These are phyloP conservation scores for Myzus persicae DNA, from an alignment of 1,140 invertebrate genomes.

Conservation along the genomic window DNA sequence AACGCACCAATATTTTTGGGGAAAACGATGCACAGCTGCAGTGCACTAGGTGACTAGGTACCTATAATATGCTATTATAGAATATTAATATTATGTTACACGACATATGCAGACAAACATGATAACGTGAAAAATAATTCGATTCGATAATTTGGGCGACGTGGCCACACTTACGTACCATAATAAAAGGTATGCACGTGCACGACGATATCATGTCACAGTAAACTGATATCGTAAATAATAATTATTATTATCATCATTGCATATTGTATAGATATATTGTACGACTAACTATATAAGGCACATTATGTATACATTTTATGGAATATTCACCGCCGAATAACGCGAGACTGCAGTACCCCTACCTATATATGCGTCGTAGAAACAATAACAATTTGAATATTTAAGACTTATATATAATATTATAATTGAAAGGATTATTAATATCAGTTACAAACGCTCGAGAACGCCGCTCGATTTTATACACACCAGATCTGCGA, in stretches of 20 bases:
- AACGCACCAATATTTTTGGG: not conserved
- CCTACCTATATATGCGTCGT: no score
- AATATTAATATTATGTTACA: not conserved
- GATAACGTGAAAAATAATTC: not conserved
- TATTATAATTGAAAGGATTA: conserved; percentile 23
- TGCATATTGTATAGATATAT: no score
- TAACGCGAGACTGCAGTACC: not conserved
- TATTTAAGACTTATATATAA: not conserved
- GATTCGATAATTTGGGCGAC: not conserved
- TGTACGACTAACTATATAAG: no score
- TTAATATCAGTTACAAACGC: not conserved
- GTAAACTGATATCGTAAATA: no score
- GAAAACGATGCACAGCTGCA: not conserved
- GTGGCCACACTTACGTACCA: no score
- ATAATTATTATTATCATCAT: no score
- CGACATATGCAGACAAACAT: not conserved
- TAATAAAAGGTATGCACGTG: no score
- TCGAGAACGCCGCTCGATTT: not conserved
- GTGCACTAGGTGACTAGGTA: no score
- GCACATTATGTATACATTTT: no score
- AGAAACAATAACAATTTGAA: conserved; percentile 28
- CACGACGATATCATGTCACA: no score
- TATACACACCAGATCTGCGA: not conserved
- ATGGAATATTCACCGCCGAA: not conserved
- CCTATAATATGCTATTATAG: no score